Evolutionary conservation across 2,888 invertebrate species (phyloP).

Genomic region (Platycnemis pennipes): DNA sequence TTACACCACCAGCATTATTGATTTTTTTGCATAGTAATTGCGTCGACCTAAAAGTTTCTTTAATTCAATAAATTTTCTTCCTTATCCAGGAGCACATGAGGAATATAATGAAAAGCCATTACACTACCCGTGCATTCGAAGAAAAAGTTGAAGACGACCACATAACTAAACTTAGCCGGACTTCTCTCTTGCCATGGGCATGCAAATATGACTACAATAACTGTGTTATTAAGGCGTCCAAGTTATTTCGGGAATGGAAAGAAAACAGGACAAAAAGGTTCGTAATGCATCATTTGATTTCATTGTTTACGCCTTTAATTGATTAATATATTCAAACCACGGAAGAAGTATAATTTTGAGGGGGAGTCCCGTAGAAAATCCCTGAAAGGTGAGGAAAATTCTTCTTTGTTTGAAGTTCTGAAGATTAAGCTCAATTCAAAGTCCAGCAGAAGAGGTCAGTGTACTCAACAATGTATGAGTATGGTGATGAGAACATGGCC

Average conservation of each 20-base stretch:
- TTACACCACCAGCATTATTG: no score
- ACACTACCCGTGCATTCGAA: slow-evolving; percentile 81
- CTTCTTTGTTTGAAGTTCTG: no score
- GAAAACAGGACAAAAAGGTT: slow-evolving; percentile 54
- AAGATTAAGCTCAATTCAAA: no score
- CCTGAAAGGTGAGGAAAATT: no score
- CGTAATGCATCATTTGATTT: neutral
- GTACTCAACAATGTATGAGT: no score
- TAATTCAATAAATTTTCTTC: neutral
- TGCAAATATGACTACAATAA: slow-evolving; percentile 55
- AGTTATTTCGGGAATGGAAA: slow-evolving; percentile 58
- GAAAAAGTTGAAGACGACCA: slow-evolving; percentile 79
- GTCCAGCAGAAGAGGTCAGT: no score
- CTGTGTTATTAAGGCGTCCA: slow-evolving; percentile 68
- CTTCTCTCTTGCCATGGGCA: slow-evolving; percentile 78
- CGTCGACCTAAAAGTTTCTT: neutral
- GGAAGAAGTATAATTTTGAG: neutral
- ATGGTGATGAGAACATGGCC: no score
- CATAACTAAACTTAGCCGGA: slow-evolving; percentile 82
- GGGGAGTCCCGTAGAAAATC: neutral
- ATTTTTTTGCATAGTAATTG: no score
- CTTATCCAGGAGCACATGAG: slow-evolving; percentile 79
- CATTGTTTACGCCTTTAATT: neutral
- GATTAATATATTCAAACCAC: no score
- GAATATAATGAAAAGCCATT: slow-evolving; percentile 79